Conservation (phyloP, 1,140 invertebrate genomes). For the Colletes gigas region DNA sequence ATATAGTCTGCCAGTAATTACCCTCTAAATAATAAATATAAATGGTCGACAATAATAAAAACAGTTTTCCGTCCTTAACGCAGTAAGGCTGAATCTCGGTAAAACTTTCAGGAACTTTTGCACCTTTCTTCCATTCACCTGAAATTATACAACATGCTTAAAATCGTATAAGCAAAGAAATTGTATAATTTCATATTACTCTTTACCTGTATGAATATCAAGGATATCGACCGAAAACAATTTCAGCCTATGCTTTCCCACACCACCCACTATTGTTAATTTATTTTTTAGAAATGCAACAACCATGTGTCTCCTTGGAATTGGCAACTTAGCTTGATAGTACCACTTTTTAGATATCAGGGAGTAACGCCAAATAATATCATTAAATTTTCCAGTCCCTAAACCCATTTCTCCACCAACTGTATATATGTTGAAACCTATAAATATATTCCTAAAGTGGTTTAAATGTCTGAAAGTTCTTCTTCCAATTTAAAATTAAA, state of each 20-base stretch:
- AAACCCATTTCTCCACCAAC: constrained; percentile 65
- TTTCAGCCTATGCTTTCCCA: constrained; percentile 65
- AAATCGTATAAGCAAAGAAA: not conserved
- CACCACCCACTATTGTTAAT: constrained; percentile 64
- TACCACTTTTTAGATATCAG: constrained; percentile 67
- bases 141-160: not conserved
- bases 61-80: constrained; percentile 50
- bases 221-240: constrained; percentile 56
- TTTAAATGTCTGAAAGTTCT: not conserved
- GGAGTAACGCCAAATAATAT: constrained; percentile 65
- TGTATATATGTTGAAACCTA: constrained; percentile 68
- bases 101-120: constrained; percentile 49
- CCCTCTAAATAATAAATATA: not conserved
- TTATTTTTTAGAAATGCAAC: constrained; percentile 61
- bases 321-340: constrained; percentile 51
- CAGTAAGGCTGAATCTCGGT: constrained; percentile 53
- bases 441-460: not conserved
- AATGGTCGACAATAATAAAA: constrained; percentile 27
- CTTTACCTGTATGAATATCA: constrained; percentile 62
- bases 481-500: not conserved
- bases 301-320: constrained; percentile 67
- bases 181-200: not conserved
- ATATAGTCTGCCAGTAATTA: constrained; percentile 8
- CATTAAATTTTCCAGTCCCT: constrained; percentile 61
- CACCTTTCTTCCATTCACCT: constrained; percentile 53